Percentiles rank a stretch among this genome's conserved stretches.
Evolutionary conservation across 92 coral and sea anemone genomes (phyloP).

Genomic region (Epizoanthus stellaris): DNA sequence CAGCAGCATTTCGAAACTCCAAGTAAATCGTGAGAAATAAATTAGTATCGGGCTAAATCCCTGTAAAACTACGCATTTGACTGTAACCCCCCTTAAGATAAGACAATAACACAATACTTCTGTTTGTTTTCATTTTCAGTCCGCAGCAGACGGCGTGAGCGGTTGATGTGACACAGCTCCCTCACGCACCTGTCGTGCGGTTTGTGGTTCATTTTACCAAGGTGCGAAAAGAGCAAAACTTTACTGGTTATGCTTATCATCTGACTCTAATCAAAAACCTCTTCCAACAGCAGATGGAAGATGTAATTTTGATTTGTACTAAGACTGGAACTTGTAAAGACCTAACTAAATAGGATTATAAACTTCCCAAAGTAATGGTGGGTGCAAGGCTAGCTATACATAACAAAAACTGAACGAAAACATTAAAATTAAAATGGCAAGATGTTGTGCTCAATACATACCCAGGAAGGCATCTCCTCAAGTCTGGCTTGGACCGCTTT

Average conservation of each 20-base stretch:
- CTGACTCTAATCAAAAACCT: neutral
- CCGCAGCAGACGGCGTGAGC: neutral
- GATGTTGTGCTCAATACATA: conserved; percentile 27
- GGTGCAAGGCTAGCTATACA: neutral
- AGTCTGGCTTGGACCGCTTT: conserved; percentile 66
- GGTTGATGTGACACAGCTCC: neutral
- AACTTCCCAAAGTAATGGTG: neutral
- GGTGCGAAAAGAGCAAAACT: conserved; percentile 25
- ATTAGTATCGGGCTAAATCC: no score
- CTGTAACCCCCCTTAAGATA: no score
- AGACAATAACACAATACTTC: neutral
- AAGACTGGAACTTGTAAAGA: neutral
- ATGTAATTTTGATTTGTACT: neutral
- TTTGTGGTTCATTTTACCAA: neutral
- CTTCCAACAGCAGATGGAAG: neutral
- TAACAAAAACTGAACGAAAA: neutral
- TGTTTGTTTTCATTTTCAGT: neutral
- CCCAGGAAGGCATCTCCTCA: conserved; percentile 91
- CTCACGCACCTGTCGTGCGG: conserved; percentile 3
- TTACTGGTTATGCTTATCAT: neutral
- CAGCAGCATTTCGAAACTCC: no score
- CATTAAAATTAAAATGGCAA: neutral
- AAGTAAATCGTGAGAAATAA: no score
- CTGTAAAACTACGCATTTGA: no score
- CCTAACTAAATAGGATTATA: neutral